Percentiles rank a stretch among this genome's conserved stretches.
phyloP scores from a whole-genome alignment of 1,140 invertebrate species.

The Lepidurus couesii region DNA sequence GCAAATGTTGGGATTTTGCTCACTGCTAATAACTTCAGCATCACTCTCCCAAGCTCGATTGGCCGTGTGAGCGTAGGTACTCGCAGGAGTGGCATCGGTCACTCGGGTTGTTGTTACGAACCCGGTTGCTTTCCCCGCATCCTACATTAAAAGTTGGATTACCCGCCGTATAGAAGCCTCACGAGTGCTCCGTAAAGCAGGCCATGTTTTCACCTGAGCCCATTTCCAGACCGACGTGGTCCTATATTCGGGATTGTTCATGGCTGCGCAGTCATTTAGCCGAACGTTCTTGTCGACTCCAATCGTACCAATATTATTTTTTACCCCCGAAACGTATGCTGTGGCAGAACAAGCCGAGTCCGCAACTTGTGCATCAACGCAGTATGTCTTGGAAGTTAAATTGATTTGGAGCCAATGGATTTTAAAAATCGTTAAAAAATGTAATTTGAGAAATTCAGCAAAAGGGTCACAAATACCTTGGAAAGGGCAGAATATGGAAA shows the following conservation, averaged over 20 bases:
- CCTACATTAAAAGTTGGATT: constrained; percentile 28
- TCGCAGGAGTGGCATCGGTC: constrained; percentile 47
- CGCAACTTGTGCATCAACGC: constrained; percentile 67
- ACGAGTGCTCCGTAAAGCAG: neutral
- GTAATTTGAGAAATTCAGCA: neutral
- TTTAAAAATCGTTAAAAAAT: neutral
- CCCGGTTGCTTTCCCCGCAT: constrained; percentile 44
- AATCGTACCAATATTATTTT: constrained; percentile 67
- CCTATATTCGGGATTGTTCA: constrained; percentile 26
- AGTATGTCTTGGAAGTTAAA: constrained; percentile 59
- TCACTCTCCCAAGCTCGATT: constrained; percentile 44
- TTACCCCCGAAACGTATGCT: constrained; percentile 68
- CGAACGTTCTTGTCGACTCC: constrained; percentile 60
- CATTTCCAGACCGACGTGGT: constrained; percentile 29
- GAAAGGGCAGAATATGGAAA: constrained; percentile 65
- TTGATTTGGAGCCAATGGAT: neutral
- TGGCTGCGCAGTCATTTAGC: constrained; percentile 51
- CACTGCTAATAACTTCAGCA: constrained; percentile 28
- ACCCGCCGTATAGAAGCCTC: too few species aligned
- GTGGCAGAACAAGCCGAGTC: constrained; percentile 74
- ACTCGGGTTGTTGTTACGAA: constrained; percentile 46
- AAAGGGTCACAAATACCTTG: constrained; percentile 52
- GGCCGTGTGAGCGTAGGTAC: constrained; percentile 44
- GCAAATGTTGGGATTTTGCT: constrained; percentile 40
- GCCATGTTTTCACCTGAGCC: constrained; percentile 29